Evolutionary conservation across 2,113 vertebrate species (phyloP).

Genomic region (Sebastes fasciatus): DNA sequence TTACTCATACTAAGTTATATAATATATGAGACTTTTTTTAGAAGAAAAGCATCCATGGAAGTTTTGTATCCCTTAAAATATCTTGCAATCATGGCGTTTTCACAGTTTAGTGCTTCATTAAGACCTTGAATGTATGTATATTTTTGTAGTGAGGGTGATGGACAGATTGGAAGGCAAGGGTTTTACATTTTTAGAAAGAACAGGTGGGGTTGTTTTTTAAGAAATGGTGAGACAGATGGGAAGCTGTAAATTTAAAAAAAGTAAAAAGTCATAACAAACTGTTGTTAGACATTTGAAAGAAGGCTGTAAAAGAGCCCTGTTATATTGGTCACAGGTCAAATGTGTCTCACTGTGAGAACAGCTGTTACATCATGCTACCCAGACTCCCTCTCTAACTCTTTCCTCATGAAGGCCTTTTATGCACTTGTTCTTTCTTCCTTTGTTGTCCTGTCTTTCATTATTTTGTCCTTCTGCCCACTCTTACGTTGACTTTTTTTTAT

Average conservation of each 20-base stretch:
- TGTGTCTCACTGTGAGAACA: constrained; percentile 43
- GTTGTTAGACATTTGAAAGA: constrained; percentile 40
- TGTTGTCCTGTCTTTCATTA: constrained; percentile 20
- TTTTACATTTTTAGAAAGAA: constrained; percentile 32
- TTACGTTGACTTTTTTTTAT: background rate
- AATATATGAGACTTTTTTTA: too few relatives aligned
- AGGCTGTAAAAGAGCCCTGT: constrained; percentile 23
- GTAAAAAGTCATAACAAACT: constrained; percentile 33
- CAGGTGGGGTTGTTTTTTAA: constrained; percentile 53
- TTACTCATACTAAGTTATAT: too few relatives aligned
- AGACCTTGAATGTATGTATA: background rate
- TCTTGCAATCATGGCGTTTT: background rate
- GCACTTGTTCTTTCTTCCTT: background rate
- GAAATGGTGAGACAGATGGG: constrained; percentile 59
- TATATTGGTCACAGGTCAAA: constrained; percentile 51
- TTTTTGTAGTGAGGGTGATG: constrained; percentile 17
- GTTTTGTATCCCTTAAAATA: too few relatives aligned
- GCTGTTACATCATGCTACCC: constrained; percentile 35
- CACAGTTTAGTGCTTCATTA: background rate
- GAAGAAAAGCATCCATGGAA: too few relatives aligned
- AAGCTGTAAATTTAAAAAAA: constrained; percentile 17
- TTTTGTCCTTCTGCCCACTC: background rate
- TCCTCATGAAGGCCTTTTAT: background rate
- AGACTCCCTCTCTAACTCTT: background rate
- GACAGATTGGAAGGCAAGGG: constrained; percentile 43